Conservation (phyloP, 2,888 invertebrate genomes). For the Stomorhina lunata region DNA sequence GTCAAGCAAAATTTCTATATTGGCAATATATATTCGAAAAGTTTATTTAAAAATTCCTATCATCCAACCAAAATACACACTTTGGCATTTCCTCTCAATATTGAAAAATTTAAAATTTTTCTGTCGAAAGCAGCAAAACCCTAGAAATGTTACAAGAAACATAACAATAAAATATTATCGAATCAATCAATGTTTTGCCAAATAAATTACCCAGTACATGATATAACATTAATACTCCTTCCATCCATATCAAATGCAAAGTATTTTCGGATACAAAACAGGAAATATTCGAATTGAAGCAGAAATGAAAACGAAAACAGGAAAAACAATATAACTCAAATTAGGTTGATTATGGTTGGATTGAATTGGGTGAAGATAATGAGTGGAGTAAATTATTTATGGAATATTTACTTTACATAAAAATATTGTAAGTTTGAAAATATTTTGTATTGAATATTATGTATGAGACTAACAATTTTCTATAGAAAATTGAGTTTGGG, state of each 20-base stretch:
- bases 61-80: not conserved
- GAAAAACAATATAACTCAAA: too few relatives aligned
- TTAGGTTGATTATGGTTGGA: too few relatives aligned
- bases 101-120: not conserved
- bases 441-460: too few relatives aligned
- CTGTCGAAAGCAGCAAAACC: not conserved
- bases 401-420: too few relatives aligned
- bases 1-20: not conserved
- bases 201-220: not conserved
- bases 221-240: not conserved
- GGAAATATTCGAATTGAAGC: not conserved
- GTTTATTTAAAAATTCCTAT: not conserved
- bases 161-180: not conserved
- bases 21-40: not conserved
- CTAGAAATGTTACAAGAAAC: not conserved
- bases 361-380: too few relatives aligned
- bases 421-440: too few relatives aligned
- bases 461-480: too few relatives aligned
- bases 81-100: not conserved
- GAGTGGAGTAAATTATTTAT: too few relatives aligned
- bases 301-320: not conserved
- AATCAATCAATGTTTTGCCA: slow-evolving; percentile 20
- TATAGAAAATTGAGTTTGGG: too few relatives aligned
- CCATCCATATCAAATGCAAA: too few relatives aligned
- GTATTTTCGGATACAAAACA: not conserved